These are phyloP conservation scores for Sweltsa coloradensis DNA, from an alignment of 1,140 invertebrate genomes.

Conservation along the genomic window DNA sequence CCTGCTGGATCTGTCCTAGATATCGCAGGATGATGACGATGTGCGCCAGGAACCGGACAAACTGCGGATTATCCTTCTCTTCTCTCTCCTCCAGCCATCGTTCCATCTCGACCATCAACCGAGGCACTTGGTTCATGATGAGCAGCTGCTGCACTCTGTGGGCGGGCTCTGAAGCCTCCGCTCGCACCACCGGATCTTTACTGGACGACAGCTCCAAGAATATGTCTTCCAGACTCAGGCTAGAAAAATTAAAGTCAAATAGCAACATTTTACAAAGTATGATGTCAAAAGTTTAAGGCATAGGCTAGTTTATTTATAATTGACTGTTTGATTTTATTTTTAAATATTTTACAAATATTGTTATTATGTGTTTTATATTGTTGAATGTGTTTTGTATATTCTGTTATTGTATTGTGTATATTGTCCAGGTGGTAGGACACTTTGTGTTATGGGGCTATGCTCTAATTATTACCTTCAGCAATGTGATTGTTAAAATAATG, in stretches of 20 bases:
- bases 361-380: too few species aligned
- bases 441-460: too few species aligned
- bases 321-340: too few species aligned
- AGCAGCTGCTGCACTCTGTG: conserved; percentile 64
- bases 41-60: conserved; percentile 72
- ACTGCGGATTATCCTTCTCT: conserved; percentile 36
- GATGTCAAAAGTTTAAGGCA: background rate
- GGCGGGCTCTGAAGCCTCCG: conserved; percentile 41
- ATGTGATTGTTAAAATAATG: too few species aligned
- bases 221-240: conserved; percentile 54
- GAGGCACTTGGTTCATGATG: conserved; percentile 55
- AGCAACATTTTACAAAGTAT: background rate
- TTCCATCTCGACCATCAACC: conserved; percentile 46
- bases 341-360: background rate
- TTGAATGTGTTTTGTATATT: too few species aligned
- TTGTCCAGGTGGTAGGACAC: too few species aligned
- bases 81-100: conserved; percentile 23
- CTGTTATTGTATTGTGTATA: too few species aligned
- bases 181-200: conserved; percentile 34
- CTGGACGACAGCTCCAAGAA: conserved; percentile 49
- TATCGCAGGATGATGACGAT: conserved; percentile 69
- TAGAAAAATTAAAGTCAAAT: conserved; percentile 20
- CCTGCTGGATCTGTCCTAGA: conserved; percentile 53
- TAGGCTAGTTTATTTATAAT: background rate
- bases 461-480: too few species aligned